Conservation (phyloP, 2,113 vertebrate species). For the Oncorhynchus clarkii region DNA sequence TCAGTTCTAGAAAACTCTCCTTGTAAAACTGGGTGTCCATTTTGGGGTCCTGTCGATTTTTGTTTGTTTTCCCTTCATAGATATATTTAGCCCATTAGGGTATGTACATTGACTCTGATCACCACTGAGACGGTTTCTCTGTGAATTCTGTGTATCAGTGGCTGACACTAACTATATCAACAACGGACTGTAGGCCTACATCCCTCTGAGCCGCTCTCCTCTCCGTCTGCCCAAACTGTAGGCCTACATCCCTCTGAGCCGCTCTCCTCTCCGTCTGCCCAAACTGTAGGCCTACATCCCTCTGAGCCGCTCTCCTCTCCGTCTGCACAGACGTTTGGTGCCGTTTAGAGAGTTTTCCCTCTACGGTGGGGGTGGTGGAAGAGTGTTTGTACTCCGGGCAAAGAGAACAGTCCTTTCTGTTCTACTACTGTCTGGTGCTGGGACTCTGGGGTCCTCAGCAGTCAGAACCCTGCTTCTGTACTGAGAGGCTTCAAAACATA, state of each 20-base stretch:
- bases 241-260: slow-evolving; percentile 55
- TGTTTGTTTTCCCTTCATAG: slow-evolving; percentile 4
- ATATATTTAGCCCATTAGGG: slow-evolving; percentile 47
- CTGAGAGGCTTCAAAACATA: slow-evolving; percentile 95
- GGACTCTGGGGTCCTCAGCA: slow-evolving; percentile 67
- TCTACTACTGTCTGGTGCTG: slow-evolving; percentile 72
- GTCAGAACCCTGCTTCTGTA: slow-evolving; percentile 79
- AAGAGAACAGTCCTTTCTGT: slow-evolving; percentile 65
- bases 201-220: slow-evolving; percentile 53
- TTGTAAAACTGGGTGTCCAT: slow-evolving; percentile 54
- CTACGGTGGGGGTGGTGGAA: slow-evolving; percentile 45
- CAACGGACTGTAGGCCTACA: slow-evolving; percentile 49
- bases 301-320: slow-evolving; percentile 53
- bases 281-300: slow-evolving; percentile 43
- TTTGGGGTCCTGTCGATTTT: slow-evolving; percentile 41
- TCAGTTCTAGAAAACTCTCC: slow-evolving; percentile 49
- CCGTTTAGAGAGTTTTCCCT: slow-evolving; percentile 67
- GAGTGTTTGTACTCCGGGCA: slow-evolving; percentile 69
- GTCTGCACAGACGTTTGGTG: slow-evolving; percentile 68
- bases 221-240: slow-evolving; percentile 61
- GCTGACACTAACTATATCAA: slow-evolving; percentile 58
- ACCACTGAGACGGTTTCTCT: slow-evolving; percentile 19
- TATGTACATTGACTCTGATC: slow-evolving; percentile 48
- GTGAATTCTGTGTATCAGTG: slow-evolving; percentile 54
- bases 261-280: slow-evolving; percentile 50